Conservation (phyloP, 2,113 vertebrate genomes). For the Catharus minimus region DNA sequence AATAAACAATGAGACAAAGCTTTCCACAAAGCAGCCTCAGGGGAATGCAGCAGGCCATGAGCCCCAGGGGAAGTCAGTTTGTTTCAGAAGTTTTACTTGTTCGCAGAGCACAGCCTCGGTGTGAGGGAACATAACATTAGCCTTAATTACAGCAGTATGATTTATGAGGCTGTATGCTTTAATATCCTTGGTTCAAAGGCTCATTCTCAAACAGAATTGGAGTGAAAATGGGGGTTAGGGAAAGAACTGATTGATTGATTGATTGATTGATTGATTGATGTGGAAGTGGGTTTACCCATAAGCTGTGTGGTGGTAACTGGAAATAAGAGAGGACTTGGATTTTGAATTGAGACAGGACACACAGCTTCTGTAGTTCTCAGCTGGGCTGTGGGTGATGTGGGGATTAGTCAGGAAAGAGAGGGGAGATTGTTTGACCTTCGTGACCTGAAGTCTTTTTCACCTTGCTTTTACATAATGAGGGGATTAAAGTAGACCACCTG, state of each 20-base stretch:
- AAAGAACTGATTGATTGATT: not conserved
- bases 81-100: not conserved
- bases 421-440: not conserved
- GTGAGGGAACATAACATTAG: not conserved
- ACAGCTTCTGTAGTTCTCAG: not conserved
- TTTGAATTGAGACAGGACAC: not conserved
- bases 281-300: not conserved
- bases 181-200: slow-evolving; percentile 10
- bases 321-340: not conserved
- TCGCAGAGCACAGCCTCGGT: not conserved
- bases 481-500: not conserved
- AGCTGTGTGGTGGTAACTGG: not conserved
- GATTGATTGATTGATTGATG: not conserved
- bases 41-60: not conserved
- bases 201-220: not conserved
- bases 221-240: not conserved
- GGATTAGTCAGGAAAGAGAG: not conserved
- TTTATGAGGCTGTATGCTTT: not conserved
- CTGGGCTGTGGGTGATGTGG: not conserved
- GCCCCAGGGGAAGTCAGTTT: not conserved
- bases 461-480: not conserved
- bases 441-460: not conserved
- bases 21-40: not conserved
- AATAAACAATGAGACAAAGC: slow-evolving; percentile 40
- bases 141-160: not conserved